A percentile compares a stretch with the other conserved stretches of the same genome.
These are phyloP conservation scores for Drosophila melanogaster DNA, from an alignment of 1,140 invertebrate species.

Conservation along the genomic window DNA sequence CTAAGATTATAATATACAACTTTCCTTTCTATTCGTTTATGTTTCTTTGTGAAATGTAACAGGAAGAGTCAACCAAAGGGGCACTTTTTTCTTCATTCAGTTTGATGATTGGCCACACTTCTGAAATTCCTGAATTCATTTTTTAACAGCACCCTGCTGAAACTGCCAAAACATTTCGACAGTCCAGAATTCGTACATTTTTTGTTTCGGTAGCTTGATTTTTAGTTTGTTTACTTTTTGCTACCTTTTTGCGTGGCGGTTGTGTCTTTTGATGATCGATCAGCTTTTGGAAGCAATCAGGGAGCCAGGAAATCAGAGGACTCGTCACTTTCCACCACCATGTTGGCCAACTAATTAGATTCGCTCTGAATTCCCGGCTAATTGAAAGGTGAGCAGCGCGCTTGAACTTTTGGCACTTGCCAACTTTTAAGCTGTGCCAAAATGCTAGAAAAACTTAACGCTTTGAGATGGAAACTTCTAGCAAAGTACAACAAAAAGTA, in stretches of 20 bases:
- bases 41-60: neutral
- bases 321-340: neutral
- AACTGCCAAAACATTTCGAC: slow-evolving; percentile 15
- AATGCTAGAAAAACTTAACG: neutral
- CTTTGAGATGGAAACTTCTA: neutral
- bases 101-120: neutral
- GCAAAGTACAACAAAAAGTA: neutral
- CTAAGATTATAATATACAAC: no score
- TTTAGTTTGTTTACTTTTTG: slow-evolving; percentile 1
- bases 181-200: slow-evolving; percentile 8
- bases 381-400: slow-evolving; percentile 10
- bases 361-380: neutral
- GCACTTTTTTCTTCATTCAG: neutral
- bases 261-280: slow-evolving; percentile 25
- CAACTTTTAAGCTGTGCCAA: slow-evolving; percentile 1
- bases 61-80: neutral
- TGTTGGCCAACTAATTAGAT: slow-evolving; percentile 20
- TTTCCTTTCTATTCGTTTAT: no score
- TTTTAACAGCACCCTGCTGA: slow-evolving; percentile 2
- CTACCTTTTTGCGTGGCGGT: slow-evolving; percentile 19
- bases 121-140: neutral
- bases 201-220: neutral
- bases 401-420: neutral
- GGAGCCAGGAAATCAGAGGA: slow-evolving; percentile 8
- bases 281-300: slow-evolving; percentile 1